A percentile compares a stretch with the other conserved stretches of the same genome.
Evolutionary conservation across 2,888 invertebrate species (phyloP).

Genomic region (Metopia argyrocephala): DNA sequence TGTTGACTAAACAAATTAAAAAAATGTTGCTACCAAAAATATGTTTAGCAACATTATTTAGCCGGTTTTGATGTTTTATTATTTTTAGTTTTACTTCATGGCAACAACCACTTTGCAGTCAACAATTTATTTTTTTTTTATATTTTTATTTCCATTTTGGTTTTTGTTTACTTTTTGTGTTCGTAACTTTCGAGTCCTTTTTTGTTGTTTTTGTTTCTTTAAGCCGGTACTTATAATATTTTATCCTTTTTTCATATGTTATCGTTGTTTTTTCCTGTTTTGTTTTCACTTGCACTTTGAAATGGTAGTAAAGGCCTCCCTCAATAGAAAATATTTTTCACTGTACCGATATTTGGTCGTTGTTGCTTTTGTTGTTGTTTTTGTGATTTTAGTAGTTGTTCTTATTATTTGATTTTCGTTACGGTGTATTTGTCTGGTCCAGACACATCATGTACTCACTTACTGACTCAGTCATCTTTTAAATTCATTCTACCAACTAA

Average conservation of each 20-base stretch:
- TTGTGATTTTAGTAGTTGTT: slow-evolving; percentile 11
- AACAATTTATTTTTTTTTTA: slow-evolving; percentile 7
- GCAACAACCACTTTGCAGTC: slow-evolving; percentile 55
- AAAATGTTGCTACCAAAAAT: background rate
- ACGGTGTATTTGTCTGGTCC: slow-evolving; percentile 54
- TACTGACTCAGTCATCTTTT: slow-evolving; percentile 24
- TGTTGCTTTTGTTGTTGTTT: background rate
- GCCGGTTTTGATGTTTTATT: slow-evolving; percentile 27
- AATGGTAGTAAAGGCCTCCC: slow-evolving; percentile 24
- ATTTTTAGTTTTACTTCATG: slow-evolving; percentile 12
- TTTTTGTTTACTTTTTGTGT: slow-evolving; percentile 18
- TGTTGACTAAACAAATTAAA: background rate
- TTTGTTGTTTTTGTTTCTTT: slow-evolving; percentile 21
- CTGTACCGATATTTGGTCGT: slow-evolving; percentile 4
- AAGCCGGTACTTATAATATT: slow-evolving; percentile 50
- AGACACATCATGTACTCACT: slow-evolving; percentile 52
- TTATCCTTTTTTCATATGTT: slow-evolving; percentile 40
- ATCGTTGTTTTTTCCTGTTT: slow-evolving; percentile 8
- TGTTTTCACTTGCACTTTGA: background rate
- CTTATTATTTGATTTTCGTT: slow-evolving; percentile 39
- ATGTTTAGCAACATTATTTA: slow-evolving; percentile 26
- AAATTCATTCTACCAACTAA: background rate
- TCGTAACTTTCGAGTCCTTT: background rate
- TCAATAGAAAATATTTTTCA: background rate
- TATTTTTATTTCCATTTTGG: slow-evolving; percentile 10